Base-by-base conservation (phyloP, 2,888 invertebrate genomes). In the Eupithecia subfuscata region DNA sequence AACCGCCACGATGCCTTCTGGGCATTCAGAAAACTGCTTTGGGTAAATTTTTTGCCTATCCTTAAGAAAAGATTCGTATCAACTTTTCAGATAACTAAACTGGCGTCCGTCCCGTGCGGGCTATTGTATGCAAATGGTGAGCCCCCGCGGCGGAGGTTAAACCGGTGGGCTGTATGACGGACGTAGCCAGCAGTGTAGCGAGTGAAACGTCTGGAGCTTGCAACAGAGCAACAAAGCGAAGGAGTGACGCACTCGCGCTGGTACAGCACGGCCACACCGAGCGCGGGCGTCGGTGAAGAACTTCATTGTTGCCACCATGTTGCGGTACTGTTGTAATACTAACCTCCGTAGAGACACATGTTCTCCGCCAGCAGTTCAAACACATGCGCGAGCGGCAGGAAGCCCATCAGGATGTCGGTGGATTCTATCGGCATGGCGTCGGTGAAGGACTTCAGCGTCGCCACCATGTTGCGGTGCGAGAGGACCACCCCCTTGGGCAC, bases 371-470 rank as follows among this genome's bases (percentile, higher is more conserved):
- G 96, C 83, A 99, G 95, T 93, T 99, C 99, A 87, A 99, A 98
- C 1, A 99, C 99, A 92, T 99, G 99, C 43, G 99, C 99, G 75
- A 99, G 95, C 37, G 99, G 99, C 82, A 99, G 96, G 94, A 99
- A 99, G 75, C 98, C 99, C 90, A 99, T 97, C 87, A 99, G 97
- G 25, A 97, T 94, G 90, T 99, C 99, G 78, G 96, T 96, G 16
- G 96, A 93, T 86, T 92, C 95, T 80, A 98, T 97, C 70, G 96
- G 95, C 74, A 97, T 96, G 70, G 96, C 96, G 90, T 98, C 98
- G 45, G 97, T 97, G 92, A 97, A 98, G 9, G 97, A 96, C 89
- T 97, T 97, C 87, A 98, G 95, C 37, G 98, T 97, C 56, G 97
- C 95, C 82, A 98, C 95, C 88, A 98, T 96, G 92, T 98, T 98